phyloP scores from a whole-genome alignment of 2,888 invertebrate genomes.

The Drosophila imparisetae region DNA sequence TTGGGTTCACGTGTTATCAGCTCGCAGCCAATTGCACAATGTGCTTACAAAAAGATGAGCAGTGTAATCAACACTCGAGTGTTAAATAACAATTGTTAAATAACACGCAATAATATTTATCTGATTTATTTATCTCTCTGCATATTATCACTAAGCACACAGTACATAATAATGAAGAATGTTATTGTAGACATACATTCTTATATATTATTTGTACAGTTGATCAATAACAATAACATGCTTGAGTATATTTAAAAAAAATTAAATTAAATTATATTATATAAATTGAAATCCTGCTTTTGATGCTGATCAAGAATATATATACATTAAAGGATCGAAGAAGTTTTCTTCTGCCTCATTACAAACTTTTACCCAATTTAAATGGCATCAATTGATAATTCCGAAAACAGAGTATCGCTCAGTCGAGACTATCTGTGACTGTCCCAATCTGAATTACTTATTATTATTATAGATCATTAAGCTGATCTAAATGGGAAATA shows the following conservation, averaged over 20 bases:
- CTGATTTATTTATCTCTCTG: not conserved
- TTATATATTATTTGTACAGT: not conserved
- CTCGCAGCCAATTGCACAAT: not conserved
- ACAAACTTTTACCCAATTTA: too few species aligned
- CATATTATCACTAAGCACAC: not conserved
- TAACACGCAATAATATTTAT: not conserved
- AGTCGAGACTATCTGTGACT: not conserved
- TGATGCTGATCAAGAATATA: too few species aligned
- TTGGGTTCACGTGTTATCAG: constrained; percentile 37
- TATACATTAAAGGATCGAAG: too few species aligned
- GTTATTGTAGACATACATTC: not conserved
- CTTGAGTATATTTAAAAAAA: not conserved
- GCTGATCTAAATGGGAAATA: not conserved
- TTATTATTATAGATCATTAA: constrained; percentile 2
- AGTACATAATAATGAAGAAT: not conserved
- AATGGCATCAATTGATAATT: too few species aligned
- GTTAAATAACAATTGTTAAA: not conserved
- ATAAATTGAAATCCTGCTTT: not conserved
- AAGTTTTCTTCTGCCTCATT: too few species aligned
- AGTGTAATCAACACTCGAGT: not conserved
- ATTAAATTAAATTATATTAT: not conserved
- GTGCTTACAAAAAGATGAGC: constrained; percentile 3
- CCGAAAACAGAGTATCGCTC: not conserved
- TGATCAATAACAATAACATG: not conserved
- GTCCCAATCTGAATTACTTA: not conserved